A percentile compares a stretch with the other conserved stretches of the same genome.
These are phyloP conservation scores for Anas georgica DNA, from an alignment of 2,797 vertebrate species.

Conservation along the genomic window DNA sequence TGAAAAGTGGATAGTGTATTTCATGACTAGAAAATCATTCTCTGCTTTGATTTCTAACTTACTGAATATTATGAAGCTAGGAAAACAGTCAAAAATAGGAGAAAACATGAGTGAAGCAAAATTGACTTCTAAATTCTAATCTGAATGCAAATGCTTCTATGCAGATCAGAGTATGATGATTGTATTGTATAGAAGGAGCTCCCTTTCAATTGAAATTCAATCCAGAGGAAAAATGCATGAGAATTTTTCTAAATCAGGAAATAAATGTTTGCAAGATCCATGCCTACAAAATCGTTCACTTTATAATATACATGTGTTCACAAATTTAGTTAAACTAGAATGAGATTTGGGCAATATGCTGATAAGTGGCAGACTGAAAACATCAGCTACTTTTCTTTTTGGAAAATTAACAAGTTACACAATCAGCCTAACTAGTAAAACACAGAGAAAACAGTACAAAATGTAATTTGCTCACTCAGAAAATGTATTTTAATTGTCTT, in stretches of 20 bases:
- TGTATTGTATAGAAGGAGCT: neutral
- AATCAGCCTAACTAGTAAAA: neutral
- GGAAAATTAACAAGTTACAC: neutral
- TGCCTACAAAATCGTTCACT: neutral
- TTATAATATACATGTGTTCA: neutral
- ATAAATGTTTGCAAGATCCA: neutral
- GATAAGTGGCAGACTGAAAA: neutral
- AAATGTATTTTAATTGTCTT: neutral
- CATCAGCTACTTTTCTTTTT: neutral
- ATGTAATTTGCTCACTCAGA: neutral
- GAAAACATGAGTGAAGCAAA: neutral
- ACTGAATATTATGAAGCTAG: neutral
- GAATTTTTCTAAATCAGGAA: neutral
- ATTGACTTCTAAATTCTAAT: neutral
- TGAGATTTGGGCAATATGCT: neutral
- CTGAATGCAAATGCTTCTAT: neutral
- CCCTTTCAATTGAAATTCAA: neutral
- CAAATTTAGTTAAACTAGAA: neutral
- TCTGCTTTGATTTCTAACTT: neutral
- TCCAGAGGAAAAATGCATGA: neutral
- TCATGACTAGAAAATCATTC: neutral
- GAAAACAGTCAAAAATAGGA: neutral
- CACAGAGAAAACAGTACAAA: neutral
- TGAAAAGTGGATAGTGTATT: neutral
- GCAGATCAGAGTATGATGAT: neutral